Evolutionary conservation across 2,797 vertebrate species (phyloP).

Genomic region (Tragelaphus oryx): DNA sequence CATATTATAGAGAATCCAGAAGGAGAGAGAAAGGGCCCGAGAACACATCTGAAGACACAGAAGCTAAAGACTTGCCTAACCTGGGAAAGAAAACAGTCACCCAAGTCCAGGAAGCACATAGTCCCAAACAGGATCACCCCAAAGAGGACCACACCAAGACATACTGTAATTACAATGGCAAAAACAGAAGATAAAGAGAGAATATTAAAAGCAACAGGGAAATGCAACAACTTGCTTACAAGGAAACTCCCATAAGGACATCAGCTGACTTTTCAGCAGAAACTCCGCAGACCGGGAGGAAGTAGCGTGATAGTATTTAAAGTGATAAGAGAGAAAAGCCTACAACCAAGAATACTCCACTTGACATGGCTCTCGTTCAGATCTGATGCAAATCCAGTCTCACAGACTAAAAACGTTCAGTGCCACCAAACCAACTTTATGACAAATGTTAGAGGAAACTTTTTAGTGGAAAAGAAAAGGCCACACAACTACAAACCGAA

Average conservation of each 20-base stretch:
- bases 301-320: neutral
- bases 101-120: neutral
- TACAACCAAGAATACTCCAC: neutral
- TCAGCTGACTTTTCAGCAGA: neutral
- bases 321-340: neutral
- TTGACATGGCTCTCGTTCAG: neutral
- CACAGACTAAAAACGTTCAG: neutral
- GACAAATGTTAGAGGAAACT: neutral
- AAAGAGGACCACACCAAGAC: neutral
- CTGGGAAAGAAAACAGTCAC: neutral
- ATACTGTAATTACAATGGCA: neutral
- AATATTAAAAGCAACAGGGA: neutral
- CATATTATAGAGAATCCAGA: neutral
- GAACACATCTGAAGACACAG: neutral
- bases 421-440: neutral
- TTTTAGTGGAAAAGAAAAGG: neutral
- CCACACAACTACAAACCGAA: neutral
- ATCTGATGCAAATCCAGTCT: neutral
- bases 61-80: neutral
- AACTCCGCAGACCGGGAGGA: neutral
- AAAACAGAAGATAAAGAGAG: neutral
- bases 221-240: neutral
- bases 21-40: neutral
- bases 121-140: neutral
- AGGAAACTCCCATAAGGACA: neutral